These are phyloP conservation scores for Pandemis cinnamomeana DNA, from an alignment of 2,888 invertebrate genomes.

Conservation along the genomic window DNA sequence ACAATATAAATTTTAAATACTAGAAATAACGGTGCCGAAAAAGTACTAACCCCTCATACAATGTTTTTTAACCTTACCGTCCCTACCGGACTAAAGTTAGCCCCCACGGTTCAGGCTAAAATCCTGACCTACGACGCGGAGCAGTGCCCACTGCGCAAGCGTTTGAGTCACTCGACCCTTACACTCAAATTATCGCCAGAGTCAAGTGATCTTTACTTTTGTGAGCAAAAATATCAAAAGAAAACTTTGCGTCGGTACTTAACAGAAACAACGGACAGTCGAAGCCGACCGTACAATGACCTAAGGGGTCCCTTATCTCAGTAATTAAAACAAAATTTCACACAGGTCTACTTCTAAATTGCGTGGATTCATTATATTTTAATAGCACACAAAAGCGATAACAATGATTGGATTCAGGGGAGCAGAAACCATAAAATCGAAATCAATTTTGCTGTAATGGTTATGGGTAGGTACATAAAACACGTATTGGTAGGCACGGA, in stretches of 20 bases:
- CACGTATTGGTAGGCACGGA: slow-evolving; percentile 65
- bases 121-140: not conserved
- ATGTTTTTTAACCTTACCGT: too few species aligned
- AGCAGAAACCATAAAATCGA: slow-evolving; percentile 83
- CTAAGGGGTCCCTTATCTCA: not conserved
- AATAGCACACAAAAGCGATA: slow-evolving; percentile 79
- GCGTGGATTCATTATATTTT: slow-evolving; percentile 77
- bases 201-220: slow-evolving; percentile 7
- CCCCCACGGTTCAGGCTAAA: not conserved
- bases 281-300: not conserved
- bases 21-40: too few species aligned
- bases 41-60: too few species aligned
- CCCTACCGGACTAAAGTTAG: not conserved
- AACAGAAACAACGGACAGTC: slow-evolving; percentile 1
- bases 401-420: slow-evolving; percentile 82
- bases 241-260: not conserved
- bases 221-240: slow-evolving; percentile 6
- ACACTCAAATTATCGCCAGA: not conserved
- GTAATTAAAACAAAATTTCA: slow-evolving; percentile 22
- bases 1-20: too few species aligned
- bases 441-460: slow-evolving; percentile 83
- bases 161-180: not conserved
- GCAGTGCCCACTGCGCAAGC: not conserved
- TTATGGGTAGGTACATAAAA: slow-evolving; percentile 72
- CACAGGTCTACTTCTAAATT: slow-evolving; percentile 62